Conservation (phyloP, 2,888 invertebrate genomes). For the Pediacus dermestoides region DNA sequence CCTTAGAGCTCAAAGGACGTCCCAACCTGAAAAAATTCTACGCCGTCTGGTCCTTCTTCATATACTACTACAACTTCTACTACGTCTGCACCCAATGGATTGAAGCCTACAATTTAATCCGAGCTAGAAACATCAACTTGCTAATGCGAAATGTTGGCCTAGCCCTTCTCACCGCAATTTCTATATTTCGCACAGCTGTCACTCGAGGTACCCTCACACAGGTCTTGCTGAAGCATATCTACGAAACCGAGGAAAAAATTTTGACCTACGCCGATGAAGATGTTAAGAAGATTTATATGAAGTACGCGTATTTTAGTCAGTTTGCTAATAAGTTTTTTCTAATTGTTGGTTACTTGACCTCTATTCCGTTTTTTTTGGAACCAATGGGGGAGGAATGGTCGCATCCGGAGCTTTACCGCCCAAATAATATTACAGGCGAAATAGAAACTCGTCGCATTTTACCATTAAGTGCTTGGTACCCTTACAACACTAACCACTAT, state of each 20-base stretch:
- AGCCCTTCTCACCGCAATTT: slow-evolving; percentile 5
- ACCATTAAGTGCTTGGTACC: neutral
- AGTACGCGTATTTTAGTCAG: slow-evolving; percentile 6
- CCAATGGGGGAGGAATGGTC: slow-evolving; percentile 5
- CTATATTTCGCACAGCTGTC: slow-evolving; percentile 1
- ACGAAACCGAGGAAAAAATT: slow-evolving; percentile 7
- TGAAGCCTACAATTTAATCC: slow-evolving; percentile 6
- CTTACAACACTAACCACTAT: neutral
- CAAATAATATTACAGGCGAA: slow-evolving; percentile 8
- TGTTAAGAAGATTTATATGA: slow-evolving; percentile 3
- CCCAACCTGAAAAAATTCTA: neutral
- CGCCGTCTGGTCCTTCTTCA: neutral
- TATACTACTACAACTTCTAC: neutral
- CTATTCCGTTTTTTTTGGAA: slow-evolving; percentile 8
- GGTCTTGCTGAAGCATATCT: slow-evolving; percentile 4
- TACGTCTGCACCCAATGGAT: neutral
- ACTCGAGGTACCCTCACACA: slow-evolving; percentile 4
- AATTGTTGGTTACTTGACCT: slow-evolving; percentile 7
- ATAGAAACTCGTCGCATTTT: slow-evolving; percentile 1
- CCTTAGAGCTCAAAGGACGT: neutral
- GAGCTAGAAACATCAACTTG: slow-evolving; percentile 1
- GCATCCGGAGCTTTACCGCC: slow-evolving; percentile 7
- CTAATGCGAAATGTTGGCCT: slow-evolving; percentile 8
- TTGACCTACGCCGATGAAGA: neutral
- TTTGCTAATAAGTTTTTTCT: slow-evolving; percentile 9